phyloP scores from a whole-genome alignment of 2,888 invertebrate species.

The Andrena camellia region DNA sequence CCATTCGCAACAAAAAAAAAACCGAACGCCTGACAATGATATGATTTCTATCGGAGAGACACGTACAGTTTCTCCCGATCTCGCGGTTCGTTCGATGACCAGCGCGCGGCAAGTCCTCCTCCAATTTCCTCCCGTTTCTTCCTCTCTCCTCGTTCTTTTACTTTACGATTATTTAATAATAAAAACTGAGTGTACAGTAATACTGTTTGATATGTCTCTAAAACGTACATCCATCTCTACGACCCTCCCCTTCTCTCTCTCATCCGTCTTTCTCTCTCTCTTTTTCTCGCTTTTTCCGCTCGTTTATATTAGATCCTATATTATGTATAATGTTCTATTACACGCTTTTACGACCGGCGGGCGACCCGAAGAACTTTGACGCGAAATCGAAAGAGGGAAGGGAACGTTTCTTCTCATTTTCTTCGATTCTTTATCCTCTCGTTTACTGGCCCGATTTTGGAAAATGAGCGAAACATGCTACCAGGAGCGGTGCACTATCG shows the following conservation, averaged over 20 bases:
- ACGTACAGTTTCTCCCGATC: conserved; percentile 45
- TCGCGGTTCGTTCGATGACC: conserved; percentile 39
- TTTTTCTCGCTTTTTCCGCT: conserved; percentile 28
- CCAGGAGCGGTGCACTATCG: not conserved
- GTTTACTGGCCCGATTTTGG: conserved; percentile 13
- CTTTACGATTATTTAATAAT: conserved; percentile 70
- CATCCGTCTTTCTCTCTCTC: conserved; percentile 45
- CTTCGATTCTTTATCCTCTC: not conserved
- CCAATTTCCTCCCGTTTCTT: not conserved
- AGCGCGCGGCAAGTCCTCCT: not conserved
- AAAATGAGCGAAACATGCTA: not conserved
- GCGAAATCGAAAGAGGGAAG: conserved; percentile 62
- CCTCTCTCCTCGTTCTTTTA: conserved; percentile 34
- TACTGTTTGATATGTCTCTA: conserved; percentile 85
- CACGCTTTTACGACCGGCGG: conserved; percentile 72
- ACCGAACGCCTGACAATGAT: conserved; percentile 74
- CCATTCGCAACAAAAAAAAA: conserved; percentile 1
- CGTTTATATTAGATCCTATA: conserved; percentile 72
- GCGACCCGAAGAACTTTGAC: conserved; percentile 73
- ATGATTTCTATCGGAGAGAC: conserved; percentile 69
- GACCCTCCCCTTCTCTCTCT: conserved; percentile 21
- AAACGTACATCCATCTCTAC: conserved; percentile 77
- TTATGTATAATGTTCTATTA: conserved; percentile 69
- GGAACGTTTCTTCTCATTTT: conserved; percentile 6
- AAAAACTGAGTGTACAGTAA: conserved; percentile 82